Evolutionary conservation across 2,888 invertebrate species (phyloP).

Genomic region (Oscheius onirici): DNA sequence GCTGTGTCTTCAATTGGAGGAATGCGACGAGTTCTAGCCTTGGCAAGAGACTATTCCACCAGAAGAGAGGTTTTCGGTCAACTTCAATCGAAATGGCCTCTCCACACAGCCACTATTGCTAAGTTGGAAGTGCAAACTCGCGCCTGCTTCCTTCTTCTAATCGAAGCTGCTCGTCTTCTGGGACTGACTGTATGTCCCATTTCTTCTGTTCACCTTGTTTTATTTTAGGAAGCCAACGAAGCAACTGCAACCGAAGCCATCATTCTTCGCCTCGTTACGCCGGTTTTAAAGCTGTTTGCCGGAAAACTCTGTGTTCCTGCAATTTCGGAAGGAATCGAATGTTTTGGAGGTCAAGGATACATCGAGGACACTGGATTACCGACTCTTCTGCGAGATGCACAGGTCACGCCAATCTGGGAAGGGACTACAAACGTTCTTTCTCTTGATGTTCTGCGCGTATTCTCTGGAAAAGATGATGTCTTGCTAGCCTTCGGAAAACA

Average conservation of each 20-base stretch:
- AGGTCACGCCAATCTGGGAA: slow-evolving; percentile 77
- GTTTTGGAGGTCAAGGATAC: slow-evolving; percentile 77
- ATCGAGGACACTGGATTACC: slow-evolving; percentile 77
- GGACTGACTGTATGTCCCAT: slow-evolving; percentile 70
- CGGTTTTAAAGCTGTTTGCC: slow-evolving; percentile 76
- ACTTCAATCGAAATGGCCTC: slow-evolving; percentile 73
- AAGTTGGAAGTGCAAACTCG: slow-evolving; percentile 75
- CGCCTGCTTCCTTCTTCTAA: slow-evolving; percentile 73
- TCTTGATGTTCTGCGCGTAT: slow-evolving; percentile 75
- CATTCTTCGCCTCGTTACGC: slow-evolving; percentile 75
- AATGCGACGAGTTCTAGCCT: slow-evolving; percentile 72
- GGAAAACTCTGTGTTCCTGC: slow-evolving; percentile 75
- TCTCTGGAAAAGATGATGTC: slow-evolving; percentile 74
- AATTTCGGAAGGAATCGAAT: slow-evolving; percentile 76
- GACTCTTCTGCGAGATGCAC: slow-evolving; percentile 75
- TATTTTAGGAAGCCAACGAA: slow-evolving; percentile 71
- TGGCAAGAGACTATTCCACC: slow-evolving; percentile 75
- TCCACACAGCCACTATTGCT: slow-evolving; percentile 76
- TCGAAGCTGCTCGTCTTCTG: slow-evolving; percentile 75
- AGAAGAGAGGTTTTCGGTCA: slow-evolving; percentile 75
- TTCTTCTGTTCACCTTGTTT: no score
- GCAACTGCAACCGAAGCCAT: slow-evolving; percentile 72
- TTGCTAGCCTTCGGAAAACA: slow-evolving; percentile 71
- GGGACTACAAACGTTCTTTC: slow-evolving; percentile 77
- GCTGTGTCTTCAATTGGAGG: slow-evolving; percentile 72